Evolutionary conservation across 2,888 invertebrate species (phyloP), one percentile per base, ranked within the genome.

Genomic region (Anthrax anthrax): DNA sequence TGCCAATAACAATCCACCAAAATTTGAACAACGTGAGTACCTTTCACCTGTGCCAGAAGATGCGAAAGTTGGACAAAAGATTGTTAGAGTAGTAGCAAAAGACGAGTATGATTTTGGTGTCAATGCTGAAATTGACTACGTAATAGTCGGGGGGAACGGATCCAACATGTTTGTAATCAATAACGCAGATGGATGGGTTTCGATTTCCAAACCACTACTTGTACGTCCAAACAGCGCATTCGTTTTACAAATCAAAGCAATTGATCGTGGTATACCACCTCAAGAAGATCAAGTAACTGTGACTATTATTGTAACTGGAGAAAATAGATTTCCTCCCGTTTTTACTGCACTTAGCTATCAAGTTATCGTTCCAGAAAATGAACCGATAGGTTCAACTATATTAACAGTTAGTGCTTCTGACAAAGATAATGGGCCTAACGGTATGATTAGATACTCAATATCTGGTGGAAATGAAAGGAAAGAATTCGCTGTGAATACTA

Each of bases 331-430:
- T 59, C 73, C 78, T 1, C 95, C 95, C 0, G 78, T 78, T 44
- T 95, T 94, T 60, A 84, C 82, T 6, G 85, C 84, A 0, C 68
- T 81, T 1, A 84, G 84, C 56, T 90, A 91, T 63, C 86, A 90
- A 71, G 90, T 89, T 0, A 84, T 88, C 50, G 86, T 95, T 2
- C 85, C 88, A 1, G 94, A 95, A 72, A 91, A 90, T 64, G 89
- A 89, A 60, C 84, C 86, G 0, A 70, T 89, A 0, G 88, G 89
- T 2, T 83, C 88, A 1, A 81, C 84, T 0, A 88, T 95, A 53
- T 67, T 90, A 4, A 87, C 84, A 1, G 81, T 95, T 0, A 80
- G 76, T 52, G 94, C 94, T 4, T 78, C 80, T 1, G 95, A 95
- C 63, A 75, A 75, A 49, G 95, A 95, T 60, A 73, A 74, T 53